Evolutionary conservation across 2,888 invertebrate genomes (phyloP).

Genomic region (Amiota minor): DNA sequence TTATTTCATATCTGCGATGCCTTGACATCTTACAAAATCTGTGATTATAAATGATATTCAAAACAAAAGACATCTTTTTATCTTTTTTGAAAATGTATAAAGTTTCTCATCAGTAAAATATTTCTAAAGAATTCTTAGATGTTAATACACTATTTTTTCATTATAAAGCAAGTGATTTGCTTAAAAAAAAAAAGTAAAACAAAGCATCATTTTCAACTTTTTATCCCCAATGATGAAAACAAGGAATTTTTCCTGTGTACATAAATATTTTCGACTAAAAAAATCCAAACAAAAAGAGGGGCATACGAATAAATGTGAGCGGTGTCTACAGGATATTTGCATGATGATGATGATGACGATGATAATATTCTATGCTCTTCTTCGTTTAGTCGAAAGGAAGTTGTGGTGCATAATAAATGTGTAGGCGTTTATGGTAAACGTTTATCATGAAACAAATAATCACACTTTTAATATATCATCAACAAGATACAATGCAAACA

Average conservation of each 20-base stretch:
- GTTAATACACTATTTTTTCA: too few species aligned
- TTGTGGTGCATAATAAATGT: conserved; percentile 11
- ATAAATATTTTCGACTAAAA: too few species aligned
- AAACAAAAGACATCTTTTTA: too few species aligned
- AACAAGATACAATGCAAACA: conserved; percentile 25
- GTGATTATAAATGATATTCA: too few species aligned
- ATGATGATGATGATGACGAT: conserved; percentile 13
- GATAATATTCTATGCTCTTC: not conserved
- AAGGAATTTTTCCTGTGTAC: not conserved
- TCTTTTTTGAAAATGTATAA: too few species aligned
- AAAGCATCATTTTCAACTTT: conserved; percentile 13
- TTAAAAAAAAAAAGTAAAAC: not conserved
- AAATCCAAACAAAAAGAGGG: too few species aligned
- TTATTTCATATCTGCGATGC: not conserved
- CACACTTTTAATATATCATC: conserved; percentile 53
- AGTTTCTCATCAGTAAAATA: too few species aligned
- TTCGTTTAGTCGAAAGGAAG: too few species aligned
- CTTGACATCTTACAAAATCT: too few species aligned
- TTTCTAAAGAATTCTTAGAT: too few species aligned
- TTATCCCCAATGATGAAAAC: conserved; percentile 1
- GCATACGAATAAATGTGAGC: too few species aligned
- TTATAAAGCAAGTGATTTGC: too few species aligned
- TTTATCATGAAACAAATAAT: conserved; percentile 45
- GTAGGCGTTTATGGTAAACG: conserved; percentile 5
- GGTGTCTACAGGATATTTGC: not conserved